Base-by-base conservation (phyloP, 2,888 invertebrate genomes). In the Resseliella maxima region DNA sequence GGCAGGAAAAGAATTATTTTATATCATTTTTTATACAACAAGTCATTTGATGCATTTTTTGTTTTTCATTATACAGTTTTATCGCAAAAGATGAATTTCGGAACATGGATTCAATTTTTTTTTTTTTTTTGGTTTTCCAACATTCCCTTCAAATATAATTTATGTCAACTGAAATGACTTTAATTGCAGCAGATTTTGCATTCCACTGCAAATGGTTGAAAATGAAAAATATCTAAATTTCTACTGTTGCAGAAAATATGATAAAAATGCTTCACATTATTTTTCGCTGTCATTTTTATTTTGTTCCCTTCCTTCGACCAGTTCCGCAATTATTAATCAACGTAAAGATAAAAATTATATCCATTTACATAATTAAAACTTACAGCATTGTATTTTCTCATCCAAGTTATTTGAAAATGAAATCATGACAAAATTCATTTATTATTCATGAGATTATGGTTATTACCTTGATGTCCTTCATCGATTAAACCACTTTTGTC, bases 291-390 rank as follows among this genome's bases (percentile, higher is more conserved):
- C 72, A 18, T 72, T 35, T 12, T 72, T 24, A 50, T 15, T 50
- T 59, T 59, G 2, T 59, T 3, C 59, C 3, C 59, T n/a, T 15
- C 24, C 10, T 59, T 15, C 24, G 15, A 31, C 35, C 2, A 35
- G 27, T 72, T 72, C 72, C 31, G 72, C 72, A 72, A 72, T 72
- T 59, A 59, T 59, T 72, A 72, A 72, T 72, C 31, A 21, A 35
- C 31, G 72, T 72, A 6, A 8, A 72, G 31, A 72, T 31, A 72
- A 72, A 72, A 72, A 59, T 8, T 8, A 41, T 59, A 24, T 59
- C 24, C 59, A n/a, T n/a, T n/a, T n/a, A n/a, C n/a, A n/a, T n/a
- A n/a, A n/a, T n/a, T n/a, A n/a, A n/a, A n/a, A n/a, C n/a, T n/a
- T n/a, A n/a, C n/a, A n/a, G n/a, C n/a, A n/a, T n/a, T n/a, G n/a